A percentile compares a stretch with the other conserved stretches of the same genome.
Evolutionary conservation across 2,113 vertebrate species (phyloP).

Genomic region (Capreolus pygargus): DNA sequence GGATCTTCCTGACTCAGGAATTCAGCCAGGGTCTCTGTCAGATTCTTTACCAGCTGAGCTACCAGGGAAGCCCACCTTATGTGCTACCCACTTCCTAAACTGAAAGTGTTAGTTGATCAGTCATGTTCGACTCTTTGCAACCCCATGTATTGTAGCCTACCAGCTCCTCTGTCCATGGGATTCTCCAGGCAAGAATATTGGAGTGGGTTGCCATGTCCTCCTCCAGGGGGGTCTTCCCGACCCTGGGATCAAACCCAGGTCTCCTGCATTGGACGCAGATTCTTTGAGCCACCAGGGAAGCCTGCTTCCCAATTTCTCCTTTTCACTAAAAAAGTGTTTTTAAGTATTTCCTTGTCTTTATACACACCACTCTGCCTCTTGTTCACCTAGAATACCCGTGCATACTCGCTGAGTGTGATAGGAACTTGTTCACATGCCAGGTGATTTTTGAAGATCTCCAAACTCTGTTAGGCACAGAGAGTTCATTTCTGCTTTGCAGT

Average conservation of each 20-base stretch:
- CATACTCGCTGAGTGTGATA: not conserved
- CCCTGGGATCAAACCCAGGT: not conserved
- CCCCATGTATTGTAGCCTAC: not conserved
- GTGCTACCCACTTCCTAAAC: not conserved
- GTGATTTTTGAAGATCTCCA: not conserved
- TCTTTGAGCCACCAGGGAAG: not conserved
- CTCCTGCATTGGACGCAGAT: not conserved
- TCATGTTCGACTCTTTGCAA: not conserved
- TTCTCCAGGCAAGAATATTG: not conserved
- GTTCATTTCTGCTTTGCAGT: not conserved
- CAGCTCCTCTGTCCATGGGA: not conserved
- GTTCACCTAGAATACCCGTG: not conserved
- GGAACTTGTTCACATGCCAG: not conserved
- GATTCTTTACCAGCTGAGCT: not conserved
- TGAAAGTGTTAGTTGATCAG: not conserved
- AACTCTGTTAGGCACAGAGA: not conserved
- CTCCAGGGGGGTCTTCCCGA: not conserved
- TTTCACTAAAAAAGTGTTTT: not conserved
- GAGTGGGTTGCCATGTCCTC: not conserved
- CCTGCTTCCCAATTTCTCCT: not conserved
- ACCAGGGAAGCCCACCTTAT: not conserved
- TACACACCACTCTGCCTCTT: not conserved
- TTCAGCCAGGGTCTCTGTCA: not conserved
- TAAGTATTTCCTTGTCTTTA: not conserved
- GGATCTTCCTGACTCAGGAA: not conserved